phyloP scores from a whole-genome alignment of 2,888 invertebrate species.

The Esperia sulphurella region DNA sequence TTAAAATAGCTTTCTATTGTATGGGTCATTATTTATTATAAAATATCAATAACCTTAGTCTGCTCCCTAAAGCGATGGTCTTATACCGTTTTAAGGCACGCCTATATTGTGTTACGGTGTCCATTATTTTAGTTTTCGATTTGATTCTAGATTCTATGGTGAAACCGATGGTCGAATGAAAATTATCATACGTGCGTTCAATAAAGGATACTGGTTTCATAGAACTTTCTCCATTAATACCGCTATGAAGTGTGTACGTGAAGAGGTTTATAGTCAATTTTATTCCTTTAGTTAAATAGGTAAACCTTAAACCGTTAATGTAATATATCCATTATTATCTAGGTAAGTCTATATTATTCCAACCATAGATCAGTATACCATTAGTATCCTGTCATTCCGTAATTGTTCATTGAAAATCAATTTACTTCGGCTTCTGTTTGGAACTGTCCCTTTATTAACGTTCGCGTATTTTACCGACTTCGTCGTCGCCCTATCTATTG shows the following conservation, averaged over 20 bases:
- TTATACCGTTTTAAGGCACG: constrained; percentile 41
- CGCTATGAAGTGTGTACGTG: not conserved
- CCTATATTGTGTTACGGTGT: constrained; percentile 57
- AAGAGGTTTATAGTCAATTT: not conserved
- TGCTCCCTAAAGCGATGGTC: constrained; percentile 49
- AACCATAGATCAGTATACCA: too few species aligned
- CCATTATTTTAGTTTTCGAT: constrained; percentile 54
- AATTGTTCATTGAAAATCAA: not conserved
- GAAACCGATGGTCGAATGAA: constrained; percentile 22
- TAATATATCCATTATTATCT: not conserved
- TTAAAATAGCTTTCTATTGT: constrained; percentile 58
- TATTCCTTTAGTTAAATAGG: not conserved
- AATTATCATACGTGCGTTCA: not conserved
- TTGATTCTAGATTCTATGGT: constrained; percentile 28
- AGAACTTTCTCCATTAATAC: not conserved
- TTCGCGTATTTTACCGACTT: constrained; percentile 6
- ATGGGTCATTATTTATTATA: constrained; percentile 54
- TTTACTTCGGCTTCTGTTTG: not conserved
- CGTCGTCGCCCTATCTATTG: constrained; percentile 9
- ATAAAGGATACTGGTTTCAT: not conserved
- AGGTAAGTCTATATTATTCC: not conserved
- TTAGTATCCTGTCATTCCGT: not conserved
- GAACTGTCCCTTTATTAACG: not conserved
- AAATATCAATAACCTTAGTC: constrained; percentile 57
- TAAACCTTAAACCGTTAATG: not conserved